Evolutionary conservation across 1,140 invertebrate genomes (phyloP).

Genomic region (Zaprionus nigranus): DNA sequence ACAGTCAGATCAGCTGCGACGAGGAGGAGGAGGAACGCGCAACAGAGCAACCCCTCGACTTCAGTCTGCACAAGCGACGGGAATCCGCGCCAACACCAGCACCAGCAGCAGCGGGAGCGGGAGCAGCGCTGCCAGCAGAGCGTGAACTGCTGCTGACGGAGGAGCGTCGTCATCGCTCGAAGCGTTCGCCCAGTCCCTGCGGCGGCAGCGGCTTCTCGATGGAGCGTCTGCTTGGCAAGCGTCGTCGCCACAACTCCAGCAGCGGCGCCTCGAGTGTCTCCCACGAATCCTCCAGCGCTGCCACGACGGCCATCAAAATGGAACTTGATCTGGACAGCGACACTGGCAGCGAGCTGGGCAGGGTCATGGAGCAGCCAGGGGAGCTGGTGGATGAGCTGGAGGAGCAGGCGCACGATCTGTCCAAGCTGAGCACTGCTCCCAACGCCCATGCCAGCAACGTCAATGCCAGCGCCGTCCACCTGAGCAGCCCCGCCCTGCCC

Average conservation of each 20-base stretch:
- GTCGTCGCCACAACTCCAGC: conserved; percentile 62
- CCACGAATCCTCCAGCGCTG: conserved; percentile 9
- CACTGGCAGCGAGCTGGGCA: conserved; percentile 37
- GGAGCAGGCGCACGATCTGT: conserved; percentile 37
- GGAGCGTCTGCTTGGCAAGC: conserved; percentile 71
- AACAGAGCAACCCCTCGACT: conserved; percentile 73
- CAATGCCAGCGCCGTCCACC: neutral
- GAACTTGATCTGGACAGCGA: conserved; percentile 54
- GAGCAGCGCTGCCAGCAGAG: neutral
- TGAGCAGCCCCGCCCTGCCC: neutral
- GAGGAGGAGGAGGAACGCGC: conserved; percentile 38
- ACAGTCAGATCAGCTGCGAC: conserved; percentile 35
- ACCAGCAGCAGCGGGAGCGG: neutral
- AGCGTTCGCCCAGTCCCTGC: conserved; percentile 60
- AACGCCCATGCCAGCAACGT: neutral
- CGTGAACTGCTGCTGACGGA: neutral
- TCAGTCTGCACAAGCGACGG: conserved; percentile 74
- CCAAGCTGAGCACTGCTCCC: conserved; percentile 24
- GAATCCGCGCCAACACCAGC: conserved; percentile 4
- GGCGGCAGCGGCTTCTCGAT: conserved; percentile 69
- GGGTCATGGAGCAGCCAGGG: neutral
- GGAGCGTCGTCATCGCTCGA: conserved; percentile 33
- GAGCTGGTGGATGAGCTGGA: neutral
- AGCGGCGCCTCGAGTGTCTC: conserved; percentile 9
- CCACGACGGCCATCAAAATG: conserved; percentile 61